Conservation (phyloP, 2,888 invertebrate species). For the Scotopteryx bipunctaria region DNA sequence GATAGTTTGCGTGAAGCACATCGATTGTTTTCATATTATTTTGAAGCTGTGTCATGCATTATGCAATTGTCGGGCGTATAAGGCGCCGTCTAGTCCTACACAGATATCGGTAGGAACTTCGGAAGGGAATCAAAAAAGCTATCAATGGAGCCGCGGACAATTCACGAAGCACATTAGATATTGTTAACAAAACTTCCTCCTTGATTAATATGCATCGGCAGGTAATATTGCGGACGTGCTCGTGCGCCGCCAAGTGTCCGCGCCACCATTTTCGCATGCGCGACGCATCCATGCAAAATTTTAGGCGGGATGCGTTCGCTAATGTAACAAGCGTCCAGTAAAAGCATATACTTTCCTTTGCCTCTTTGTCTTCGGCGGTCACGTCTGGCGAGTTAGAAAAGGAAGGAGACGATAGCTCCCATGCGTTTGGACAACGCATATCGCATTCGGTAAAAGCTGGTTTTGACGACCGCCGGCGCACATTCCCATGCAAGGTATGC, state of each 20-base stretch:
- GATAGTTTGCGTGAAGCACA: constrained; percentile 55
- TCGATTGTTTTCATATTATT: constrained; percentile 59
- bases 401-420: constrained; percentile 59
- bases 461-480: constrained; percentile 74
- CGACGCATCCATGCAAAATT: constrained; percentile 82
- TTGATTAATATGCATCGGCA: constrained; percentile 80
- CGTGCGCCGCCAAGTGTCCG: constrained; percentile 58
- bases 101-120: constrained; percentile 51
- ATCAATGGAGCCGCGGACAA: constrained; percentile 74
- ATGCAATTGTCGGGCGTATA: constrained; percentile 69
- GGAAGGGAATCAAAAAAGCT: constrained; percentile 62
- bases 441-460: constrained; percentile 79
- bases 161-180: constrained; percentile 79
- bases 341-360: constrained; percentile 71
- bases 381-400: constrained; percentile 65
- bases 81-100: constrained; percentile 63
- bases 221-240: constrained; percentile 77
- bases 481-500: constrained; percentile 82
- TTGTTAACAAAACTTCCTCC: constrained; percentile 83
- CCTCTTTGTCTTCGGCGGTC: constrained; percentile 64
- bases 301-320: constrained; percentile 81
- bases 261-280: constrained; percentile 72
- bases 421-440: constrained; percentile 70
- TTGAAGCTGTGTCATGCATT: constrained; percentile 61
- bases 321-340: constrained; percentile 68